A percentile compares a stretch with the other conserved stretches of the same genome.
phyloP scores from a whole-genome alignment of 2,797 vertebrate species.

The Sebastes melanostomus region DNA sequence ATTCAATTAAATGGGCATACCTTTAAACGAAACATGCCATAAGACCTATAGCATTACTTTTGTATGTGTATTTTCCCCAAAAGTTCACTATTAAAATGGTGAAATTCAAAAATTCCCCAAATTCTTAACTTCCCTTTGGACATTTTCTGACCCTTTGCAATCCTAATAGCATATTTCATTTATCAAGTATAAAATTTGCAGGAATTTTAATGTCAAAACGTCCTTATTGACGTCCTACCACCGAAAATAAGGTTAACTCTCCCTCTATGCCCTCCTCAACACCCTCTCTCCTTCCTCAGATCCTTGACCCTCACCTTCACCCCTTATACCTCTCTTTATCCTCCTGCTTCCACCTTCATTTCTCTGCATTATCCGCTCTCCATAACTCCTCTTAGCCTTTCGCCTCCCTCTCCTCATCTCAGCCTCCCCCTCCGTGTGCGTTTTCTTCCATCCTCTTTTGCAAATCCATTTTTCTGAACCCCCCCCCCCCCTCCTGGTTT shows the following conservation, averaged over 20 bases:
- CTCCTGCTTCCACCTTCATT: background rate
- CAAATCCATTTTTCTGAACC: slow-evolving; percentile 20
- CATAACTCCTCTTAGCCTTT: slow-evolving; percentile 22
- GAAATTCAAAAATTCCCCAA: background rate
- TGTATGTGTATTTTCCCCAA: background rate
- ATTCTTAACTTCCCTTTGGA: background rate
- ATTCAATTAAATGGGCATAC: background rate
- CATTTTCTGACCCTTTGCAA: background rate
- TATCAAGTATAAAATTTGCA: slow-evolving; percentile 1
- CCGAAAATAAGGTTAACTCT: slow-evolving; percentile 36
- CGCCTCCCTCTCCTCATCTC: background rate
- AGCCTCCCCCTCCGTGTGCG: background rate
- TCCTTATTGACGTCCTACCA: background rate
- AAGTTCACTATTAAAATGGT: background rate
- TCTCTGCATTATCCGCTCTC: background rate
- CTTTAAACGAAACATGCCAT: background rate
- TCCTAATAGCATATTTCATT: background rate
- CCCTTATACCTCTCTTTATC: background rate
- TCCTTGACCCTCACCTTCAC: slow-evolving; percentile 55
- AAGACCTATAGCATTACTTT: background rate
- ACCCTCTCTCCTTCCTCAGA: background rate
- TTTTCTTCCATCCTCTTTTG: background rate
- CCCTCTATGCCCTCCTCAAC: background rate
- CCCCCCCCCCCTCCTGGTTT: background rate
- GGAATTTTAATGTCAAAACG: background rate